phyloP scores from a whole-genome alignment of 2,797 vertebrate species.

The Protonibea diacanthus region DNA sequence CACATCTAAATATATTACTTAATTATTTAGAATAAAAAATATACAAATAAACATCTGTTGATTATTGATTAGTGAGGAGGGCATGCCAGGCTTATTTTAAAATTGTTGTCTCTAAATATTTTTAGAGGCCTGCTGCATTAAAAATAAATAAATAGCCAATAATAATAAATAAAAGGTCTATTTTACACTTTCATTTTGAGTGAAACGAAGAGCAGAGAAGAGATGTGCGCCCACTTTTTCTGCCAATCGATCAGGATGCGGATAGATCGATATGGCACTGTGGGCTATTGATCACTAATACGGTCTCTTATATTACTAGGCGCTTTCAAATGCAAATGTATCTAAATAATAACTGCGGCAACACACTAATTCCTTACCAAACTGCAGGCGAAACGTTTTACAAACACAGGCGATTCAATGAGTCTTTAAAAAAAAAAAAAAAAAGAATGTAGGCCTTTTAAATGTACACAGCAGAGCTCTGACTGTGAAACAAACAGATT shows the following conservation, averaged over 20 bases:
- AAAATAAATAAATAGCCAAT: neutral
- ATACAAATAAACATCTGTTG: conserved; percentile 14
- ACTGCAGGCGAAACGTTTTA: conserved; percentile 78
- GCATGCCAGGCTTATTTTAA: conserved; percentile 32
- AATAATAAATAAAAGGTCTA: neutral
- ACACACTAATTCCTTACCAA: conserved; percentile 84
- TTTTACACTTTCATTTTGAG: conserved; percentile 56
- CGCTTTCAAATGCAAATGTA: conserved; percentile 84
- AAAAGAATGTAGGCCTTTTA: conserved; percentile 44
- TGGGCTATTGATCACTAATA: conserved; percentile 84
- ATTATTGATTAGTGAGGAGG: conserved; percentile 49
- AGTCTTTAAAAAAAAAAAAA: neutral
- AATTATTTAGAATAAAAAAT: neutral
- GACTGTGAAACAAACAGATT: conserved; percentile 49
- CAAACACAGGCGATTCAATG: conserved; percentile 72
- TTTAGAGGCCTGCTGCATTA: conserved; percentile 32
- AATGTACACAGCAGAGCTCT: conserved; percentile 32
- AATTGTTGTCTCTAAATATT: conserved; percentile 66
- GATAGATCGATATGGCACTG: conserved; percentile 84
- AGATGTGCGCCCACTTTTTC: conserved; percentile 73
- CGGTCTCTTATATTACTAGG: conserved; percentile 79
- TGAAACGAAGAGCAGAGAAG: conserved; percentile 63
- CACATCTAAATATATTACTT: neutral
- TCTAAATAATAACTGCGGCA: conserved; percentile 84
- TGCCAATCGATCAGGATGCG: conserved; percentile 84